A percentile compares a stretch with the other conserved stretches of the same genome.
phyloP scores from a whole-genome alignment of 2,797 vertebrate genomes.

The Neoniphon sammara region DNA sequence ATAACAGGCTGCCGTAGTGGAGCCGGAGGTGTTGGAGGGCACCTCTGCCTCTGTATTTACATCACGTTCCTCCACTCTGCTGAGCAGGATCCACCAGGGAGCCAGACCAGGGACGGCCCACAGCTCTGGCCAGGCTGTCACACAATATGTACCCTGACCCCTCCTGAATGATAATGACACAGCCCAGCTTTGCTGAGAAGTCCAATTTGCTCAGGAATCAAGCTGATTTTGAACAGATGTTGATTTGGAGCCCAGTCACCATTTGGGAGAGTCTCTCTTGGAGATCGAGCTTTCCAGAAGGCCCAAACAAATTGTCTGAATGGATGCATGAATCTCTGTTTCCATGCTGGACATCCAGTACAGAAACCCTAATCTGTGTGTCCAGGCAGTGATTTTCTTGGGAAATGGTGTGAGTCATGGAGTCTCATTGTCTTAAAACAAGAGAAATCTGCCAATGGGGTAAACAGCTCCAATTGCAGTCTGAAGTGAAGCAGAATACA shows the following conservation, averaged over 20 bases:
- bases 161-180: conserved; percentile 68
- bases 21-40: conserved; percentile 26
- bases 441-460: too few relatives aligned
- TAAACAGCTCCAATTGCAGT: too few relatives aligned
- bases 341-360: conserved; percentile 43
- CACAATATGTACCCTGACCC: conserved; percentile 56
- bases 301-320: conserved; percentile 41
- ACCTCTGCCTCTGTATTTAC: conserved; percentile 62
- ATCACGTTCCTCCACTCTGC: conserved; percentile 48
- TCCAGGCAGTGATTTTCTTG: conserved; percentile 13
- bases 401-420: background rate
- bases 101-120: conserved; percentile 50
- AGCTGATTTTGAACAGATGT: conserved; percentile 78
- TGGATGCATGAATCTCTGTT: conserved; percentile 38
- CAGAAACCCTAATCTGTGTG: conserved; percentile 35
- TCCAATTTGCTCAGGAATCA: conserved; percentile 58
- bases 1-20: background rate
- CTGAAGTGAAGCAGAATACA: too few relatives aligned
- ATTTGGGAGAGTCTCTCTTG: conserved; percentile 48
- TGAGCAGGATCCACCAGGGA: conserved; percentile 52
- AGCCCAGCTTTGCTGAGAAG: conserved; percentile 46
- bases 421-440: too few relatives aligned
- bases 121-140: conserved; percentile 48
- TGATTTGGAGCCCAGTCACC: conserved; percentile 63
- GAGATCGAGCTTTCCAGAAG: conserved; percentile 41